phyloP scores from a whole-genome alignment of 2,797 vertebrate genomes.

The Sternotherus odoratus region DNA sequence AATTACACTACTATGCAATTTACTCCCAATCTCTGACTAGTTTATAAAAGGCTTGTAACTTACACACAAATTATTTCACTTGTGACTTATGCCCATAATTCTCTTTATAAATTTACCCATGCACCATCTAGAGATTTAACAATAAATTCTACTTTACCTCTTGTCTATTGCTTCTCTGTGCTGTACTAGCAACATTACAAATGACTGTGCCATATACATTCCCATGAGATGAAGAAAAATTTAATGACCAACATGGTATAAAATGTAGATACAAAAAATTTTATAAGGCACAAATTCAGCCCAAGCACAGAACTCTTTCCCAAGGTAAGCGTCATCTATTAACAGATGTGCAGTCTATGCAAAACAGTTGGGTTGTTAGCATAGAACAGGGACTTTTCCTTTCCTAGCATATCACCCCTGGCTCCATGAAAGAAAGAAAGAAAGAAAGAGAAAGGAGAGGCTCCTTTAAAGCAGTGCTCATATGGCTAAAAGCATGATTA shows the following conservation, averaged over 20 bases:
- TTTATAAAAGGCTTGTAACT: background rate
- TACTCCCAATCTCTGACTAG: background rate
- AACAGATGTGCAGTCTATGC: constrained; percentile 28
- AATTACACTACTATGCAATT: background rate
- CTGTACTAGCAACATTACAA: background rate
- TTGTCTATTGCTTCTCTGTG: background rate
- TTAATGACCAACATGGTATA: background rate
- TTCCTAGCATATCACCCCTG: background rate
- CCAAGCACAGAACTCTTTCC: constrained; percentile 23
- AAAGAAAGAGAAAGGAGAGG: constrained; percentile 17
- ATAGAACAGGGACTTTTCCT: constrained; percentile 20
- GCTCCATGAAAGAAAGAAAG: constrained; percentile 4
- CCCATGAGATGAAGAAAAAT: background rate
- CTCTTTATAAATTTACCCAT: constrained; percentile 15
- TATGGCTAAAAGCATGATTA: background rate
- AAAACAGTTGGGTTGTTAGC: constrained; percentile 29
- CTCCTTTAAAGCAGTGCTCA: background rate
- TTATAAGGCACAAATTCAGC: background rate
- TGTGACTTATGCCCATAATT: constrained; percentile 1
- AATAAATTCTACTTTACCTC: background rate
- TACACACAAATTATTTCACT: background rate
- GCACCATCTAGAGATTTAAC: background rate
- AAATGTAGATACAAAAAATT: background rate
- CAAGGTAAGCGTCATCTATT: constrained; percentile 16
- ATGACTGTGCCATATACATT: background rate